Evolutionary conservation across 2,888 invertebrate genomes (phyloP).

Genomic region (Nephrotoma appendiculata): DNA sequence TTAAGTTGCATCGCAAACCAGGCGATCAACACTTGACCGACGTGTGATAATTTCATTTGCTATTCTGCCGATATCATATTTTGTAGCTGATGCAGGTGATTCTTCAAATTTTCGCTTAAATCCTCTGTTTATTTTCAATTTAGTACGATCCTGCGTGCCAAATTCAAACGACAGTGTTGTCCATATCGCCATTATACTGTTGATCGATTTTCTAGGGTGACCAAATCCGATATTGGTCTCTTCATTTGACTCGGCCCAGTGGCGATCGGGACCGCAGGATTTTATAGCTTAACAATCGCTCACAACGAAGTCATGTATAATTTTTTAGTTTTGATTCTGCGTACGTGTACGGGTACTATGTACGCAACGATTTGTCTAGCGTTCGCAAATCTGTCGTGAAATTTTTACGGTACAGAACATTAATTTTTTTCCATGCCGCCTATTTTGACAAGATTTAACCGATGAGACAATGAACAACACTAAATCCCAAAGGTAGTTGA

Average conservation of each 20-base stretch:
- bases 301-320: slow-evolving; percentile 84
- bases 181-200: slow-evolving; percentile 75
- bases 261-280: slow-evolving; percentile 83
- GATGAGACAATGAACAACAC: slow-evolving; percentile 63
- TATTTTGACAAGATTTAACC: slow-evolving; percentile 86
- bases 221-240: slow-evolving; percentile 87
- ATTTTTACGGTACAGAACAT: slow-evolving; percentile 85
- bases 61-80: slow-evolving; percentile 81
- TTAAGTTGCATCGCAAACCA: slow-evolving; percentile 89
- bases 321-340: slow-evolving; percentile 77
- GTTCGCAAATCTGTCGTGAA: slow-evolving; percentile 71
- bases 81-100: slow-evolving; percentile 85
- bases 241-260: slow-evolving; percentile 88
- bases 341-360: slow-evolving; percentile 50
- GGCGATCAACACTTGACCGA: slow-evolving; percentile 67
- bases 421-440: slow-evolving; percentile 86
- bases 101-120: slow-evolving; percentile 81
- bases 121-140: slow-evolving; percentile 73
- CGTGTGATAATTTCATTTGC: slow-evolving; percentile 77
- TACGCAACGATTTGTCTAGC: slow-evolving; percentile 66
- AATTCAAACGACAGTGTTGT: slow-evolving; percentile 65
- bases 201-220: slow-evolving; percentile 90
- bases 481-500: slow-evolving; percentile 84
- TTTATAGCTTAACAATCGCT: slow-evolving; percentile 86
- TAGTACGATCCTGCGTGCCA: too few relatives aligned